Conservation (phyloP, 2,113 vertebrate genomes). For the Carassius auratus region DNA sequence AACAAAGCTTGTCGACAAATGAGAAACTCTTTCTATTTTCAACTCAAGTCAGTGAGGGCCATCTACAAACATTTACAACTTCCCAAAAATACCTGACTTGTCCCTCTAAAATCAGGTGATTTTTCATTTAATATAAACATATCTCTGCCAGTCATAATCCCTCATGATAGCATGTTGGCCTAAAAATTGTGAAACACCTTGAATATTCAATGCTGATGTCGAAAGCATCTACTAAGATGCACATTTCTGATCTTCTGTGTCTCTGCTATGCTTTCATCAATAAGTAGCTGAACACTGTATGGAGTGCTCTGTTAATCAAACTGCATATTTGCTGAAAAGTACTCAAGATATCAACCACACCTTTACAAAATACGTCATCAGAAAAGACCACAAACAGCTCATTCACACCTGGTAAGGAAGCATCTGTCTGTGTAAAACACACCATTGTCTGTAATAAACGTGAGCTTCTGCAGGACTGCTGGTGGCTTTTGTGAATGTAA, state of each 20-base stretch:
- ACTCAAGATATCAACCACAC: no score
- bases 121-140: no score
- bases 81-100: no score
- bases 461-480: background rate
- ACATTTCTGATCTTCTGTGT: background rate
- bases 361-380: background rate
- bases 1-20: no score
- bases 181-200: no score
- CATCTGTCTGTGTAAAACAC: conserved; percentile 17
- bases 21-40: no score
- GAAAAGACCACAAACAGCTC: background rate
- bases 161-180: no score
- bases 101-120: no score
- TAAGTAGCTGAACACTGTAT: background rate
- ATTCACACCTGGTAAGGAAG: background rate
- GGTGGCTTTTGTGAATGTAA: background rate
- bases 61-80: no score
- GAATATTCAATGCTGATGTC: no score
- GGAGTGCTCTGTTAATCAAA: background rate
- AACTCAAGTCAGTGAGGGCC: no score
- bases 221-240: background rate
- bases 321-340: background rate
- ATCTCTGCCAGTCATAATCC: no score
- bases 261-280: background rate
- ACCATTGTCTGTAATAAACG: background rate